Conservation (phyloP, 2,113 vertebrate genomes). For the Periophthalmodon schlosseri region DNA sequence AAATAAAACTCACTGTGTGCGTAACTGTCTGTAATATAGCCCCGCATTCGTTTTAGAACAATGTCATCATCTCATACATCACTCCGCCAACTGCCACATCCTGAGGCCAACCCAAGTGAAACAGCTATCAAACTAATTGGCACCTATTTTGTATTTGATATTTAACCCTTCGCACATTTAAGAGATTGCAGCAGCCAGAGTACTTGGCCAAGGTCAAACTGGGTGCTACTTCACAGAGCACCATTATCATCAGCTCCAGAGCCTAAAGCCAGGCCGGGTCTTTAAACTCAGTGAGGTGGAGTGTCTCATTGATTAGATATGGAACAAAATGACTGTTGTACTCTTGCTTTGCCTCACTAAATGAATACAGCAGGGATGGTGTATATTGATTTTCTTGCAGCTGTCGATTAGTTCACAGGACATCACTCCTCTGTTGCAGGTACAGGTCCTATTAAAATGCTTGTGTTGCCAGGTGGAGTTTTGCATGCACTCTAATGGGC, state of each 20-base stretch:
- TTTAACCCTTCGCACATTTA: conserved; percentile 33
- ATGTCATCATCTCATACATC: neutral
- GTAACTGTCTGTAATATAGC: no score
- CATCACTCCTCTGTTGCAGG: conserved; percentile 31
- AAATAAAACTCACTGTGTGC: no score
- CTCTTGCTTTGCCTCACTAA: conserved; percentile 12
- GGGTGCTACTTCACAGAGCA: neutral
- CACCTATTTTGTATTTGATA: conserved; percentile 41
- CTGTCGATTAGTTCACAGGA: conserved; percentile 30
- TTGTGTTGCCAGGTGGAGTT: neutral
- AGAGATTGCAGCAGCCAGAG: conserved; percentile 24
- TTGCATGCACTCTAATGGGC: conserved; percentile 23
- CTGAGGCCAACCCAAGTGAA: conserved; percentile 8
- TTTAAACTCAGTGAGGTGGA: conserved; percentile 1
- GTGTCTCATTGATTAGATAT: conserved; percentile 24
- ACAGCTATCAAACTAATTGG: conserved; percentile 45
- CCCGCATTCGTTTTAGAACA: neutral
- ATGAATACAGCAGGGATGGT: conserved; percentile 25
- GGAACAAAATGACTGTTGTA: conserved; percentile 4
- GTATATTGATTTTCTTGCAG: conserved; percentile 34
- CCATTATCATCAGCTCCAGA: conserved; percentile 4
- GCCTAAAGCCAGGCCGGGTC: neutral
- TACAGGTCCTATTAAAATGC: neutral
- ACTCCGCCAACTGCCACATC: conserved; percentile 28
- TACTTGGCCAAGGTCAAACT: conserved; percentile 26